Evolutionary conservation across 2,888 invertebrate genomes (phyloP).

Genomic region (Caenorhabditis zanzibari): DNA sequence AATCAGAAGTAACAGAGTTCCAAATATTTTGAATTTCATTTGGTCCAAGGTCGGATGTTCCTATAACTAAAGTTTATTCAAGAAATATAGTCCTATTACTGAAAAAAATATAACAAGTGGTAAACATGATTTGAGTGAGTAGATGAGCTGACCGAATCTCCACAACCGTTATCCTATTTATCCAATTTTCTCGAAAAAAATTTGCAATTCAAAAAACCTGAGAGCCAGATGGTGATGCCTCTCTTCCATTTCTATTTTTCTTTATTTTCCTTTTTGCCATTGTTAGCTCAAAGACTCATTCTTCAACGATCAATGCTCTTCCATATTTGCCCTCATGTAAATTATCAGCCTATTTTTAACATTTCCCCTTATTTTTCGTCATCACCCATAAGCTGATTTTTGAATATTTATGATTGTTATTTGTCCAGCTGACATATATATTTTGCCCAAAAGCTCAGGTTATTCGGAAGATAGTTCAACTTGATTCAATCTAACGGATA

Average conservation of each 20-base stretch:
- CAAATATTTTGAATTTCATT: slow-evolving; percentile 40
- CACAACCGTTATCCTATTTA: slow-evolving; percentile 52
- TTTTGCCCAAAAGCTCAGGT: not conserved
- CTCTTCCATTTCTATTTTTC: slow-evolving; percentile 24
- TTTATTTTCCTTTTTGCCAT: slow-evolving; percentile 26
- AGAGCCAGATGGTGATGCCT: slow-evolving; percentile 18
- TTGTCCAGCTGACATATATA: slow-evolving; percentile 25
- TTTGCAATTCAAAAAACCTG: slow-evolving; percentile 62
- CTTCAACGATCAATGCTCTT: slow-evolving; percentile 28
- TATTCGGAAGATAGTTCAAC: slow-evolving; percentile 19
- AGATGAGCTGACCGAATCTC: slow-evolving; percentile 41
- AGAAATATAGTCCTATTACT: not conserved
- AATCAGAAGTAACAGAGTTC: slow-evolving; percentile 22
- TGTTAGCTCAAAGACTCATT: slow-evolving; percentile 3
- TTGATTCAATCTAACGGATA: slow-evolving; percentile 21
- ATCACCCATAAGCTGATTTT: slow-evolving; percentile 10
- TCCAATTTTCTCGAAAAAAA: slow-evolving; percentile 43
- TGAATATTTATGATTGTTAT: slow-evolving; percentile 40
- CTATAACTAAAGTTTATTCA: not conserved
- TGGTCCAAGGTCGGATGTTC: not conserved
- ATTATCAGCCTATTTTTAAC: slow-evolving; percentile 57
- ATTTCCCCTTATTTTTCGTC: not conserved
- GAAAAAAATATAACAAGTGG: not conserved
- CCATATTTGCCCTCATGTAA: slow-evolving; percentile 51
- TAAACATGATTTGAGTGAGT: slow-evolving; percentile 20